Percentiles rank a stretch among this genome's conserved stretches.
phyloP scores from a whole-genome alignment of 2,113 vertebrate species.

The Synchiropus splendidus region DNA sequence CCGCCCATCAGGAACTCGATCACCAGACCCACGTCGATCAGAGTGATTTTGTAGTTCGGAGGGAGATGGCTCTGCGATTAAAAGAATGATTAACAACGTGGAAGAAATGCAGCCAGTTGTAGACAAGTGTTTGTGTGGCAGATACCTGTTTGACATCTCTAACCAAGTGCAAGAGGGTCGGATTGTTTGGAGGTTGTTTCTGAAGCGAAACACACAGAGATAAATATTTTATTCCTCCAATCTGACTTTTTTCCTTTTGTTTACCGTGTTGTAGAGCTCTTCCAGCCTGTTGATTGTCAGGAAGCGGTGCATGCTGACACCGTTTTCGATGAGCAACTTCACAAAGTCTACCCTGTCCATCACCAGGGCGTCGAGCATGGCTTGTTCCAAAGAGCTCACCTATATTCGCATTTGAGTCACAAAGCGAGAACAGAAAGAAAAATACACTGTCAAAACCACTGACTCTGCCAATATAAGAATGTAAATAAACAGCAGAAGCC shows the following conservation, averaged over 20 bases:
- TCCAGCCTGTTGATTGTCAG: slow-evolving; percentile 92
- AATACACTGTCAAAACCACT: background rate
- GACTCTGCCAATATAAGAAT: background rate
- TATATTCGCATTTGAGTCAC: slow-evolving; percentile 40
- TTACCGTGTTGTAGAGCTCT: slow-evolving; percentile 97
- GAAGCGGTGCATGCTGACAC: slow-evolving; percentile 98
- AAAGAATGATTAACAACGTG: background rate
- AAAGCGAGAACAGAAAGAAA: background rate
- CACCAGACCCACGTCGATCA: slow-evolving; percentile 93
- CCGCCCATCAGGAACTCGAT: slow-evolving; percentile 98
- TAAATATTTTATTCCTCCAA: background rate
- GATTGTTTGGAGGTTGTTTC: slow-evolving; percentile 93
- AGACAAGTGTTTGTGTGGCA: background rate
- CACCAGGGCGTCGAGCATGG: slow-evolving; percentile 95
- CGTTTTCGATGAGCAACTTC: slow-evolving; percentile 95
- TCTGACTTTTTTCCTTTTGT: background rate
- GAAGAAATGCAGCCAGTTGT: background rate
- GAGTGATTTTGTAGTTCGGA: slow-evolving; percentile 92
- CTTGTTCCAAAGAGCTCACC: slow-evolving; percentile 96
- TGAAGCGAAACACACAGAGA: slow-evolving; percentile 32
- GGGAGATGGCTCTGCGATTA: slow-evolving; percentile 84
- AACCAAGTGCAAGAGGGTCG: slow-evolving; percentile 89
- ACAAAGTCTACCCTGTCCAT: slow-evolving; percentile 99
- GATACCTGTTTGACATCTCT: slow-evolving; percentile 94
- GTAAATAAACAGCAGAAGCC: slow-evolving; percentile 13